Conservation (phyloP, 2,797 vertebrate species). For the Mormyrops attenuatus region DNA sequence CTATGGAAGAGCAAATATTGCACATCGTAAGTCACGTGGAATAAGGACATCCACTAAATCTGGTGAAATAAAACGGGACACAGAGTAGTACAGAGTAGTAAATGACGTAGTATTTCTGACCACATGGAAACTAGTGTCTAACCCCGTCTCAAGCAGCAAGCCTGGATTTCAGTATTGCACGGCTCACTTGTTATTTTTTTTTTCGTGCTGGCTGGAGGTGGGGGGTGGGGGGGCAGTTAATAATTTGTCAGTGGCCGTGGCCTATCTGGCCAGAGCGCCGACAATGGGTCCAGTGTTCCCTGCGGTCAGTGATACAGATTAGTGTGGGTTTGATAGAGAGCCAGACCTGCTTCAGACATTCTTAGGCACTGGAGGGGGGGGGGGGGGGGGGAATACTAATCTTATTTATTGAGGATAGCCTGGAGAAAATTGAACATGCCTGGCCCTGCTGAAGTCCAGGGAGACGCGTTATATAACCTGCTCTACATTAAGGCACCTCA, state of each 20-base stretch:
- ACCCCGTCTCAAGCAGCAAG: not conserved
- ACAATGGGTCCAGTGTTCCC: conserved; percentile 27
- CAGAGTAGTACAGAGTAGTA: not conserved
- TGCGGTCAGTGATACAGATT: conserved; percentile 27
- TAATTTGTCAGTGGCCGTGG: conserved; percentile 26
- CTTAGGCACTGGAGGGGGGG: not conserved
- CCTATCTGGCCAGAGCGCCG: conserved; percentile 17
- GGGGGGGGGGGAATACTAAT: conserved; percentile 22
- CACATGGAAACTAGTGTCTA: not conserved
- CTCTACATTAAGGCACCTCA: not conserved
- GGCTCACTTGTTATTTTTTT: not conserved
- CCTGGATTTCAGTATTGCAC: conserved; percentile 19
- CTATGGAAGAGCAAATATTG: not conserved
- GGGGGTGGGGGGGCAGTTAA: conserved; percentile 17
- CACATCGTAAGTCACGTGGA: not conserved
- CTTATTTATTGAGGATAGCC: conserved; percentile 16
- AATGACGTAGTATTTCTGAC: not conserved
- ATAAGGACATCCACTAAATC: not conserved
- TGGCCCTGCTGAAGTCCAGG: not conserved
- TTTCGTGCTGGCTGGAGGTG: not conserved
- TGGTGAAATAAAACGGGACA: not conserved
- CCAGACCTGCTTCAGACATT: conserved; percentile 22
- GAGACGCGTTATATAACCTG: not conserved
- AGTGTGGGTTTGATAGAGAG: conserved; percentile 21
- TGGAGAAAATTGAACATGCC: conserved; percentile 18